Conservation (phyloP, 2,888 invertebrate genomes). For the Phortica magna region DNA sequence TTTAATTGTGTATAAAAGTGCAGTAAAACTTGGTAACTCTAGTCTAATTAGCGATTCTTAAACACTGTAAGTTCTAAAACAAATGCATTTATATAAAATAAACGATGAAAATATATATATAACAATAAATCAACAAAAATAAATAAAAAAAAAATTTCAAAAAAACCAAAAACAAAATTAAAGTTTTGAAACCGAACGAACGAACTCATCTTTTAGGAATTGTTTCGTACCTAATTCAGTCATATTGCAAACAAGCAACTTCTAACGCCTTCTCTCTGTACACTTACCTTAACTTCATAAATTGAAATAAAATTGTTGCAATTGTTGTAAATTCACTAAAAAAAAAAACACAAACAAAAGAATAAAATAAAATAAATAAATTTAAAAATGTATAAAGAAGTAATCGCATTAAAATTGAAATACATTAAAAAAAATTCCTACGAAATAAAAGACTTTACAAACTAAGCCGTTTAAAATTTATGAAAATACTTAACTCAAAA, state of each 20-base stretch:
- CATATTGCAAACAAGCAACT: background rate
- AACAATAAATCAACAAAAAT: slow-evolving; percentile 50
- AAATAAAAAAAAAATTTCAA: slow-evolving; percentile 42
- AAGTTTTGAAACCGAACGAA: slow-evolving; percentile 44
- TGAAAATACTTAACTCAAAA: slow-evolving; percentile 42
- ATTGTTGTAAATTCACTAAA: slow-evolving; percentile 39
- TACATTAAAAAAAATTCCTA: slow-evolving; percentile 69
- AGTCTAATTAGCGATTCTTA: slow-evolving; percentile 23
- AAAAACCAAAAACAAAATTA: too few species aligned
- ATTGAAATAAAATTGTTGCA: slow-evolving; percentile 39
- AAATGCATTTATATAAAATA: slow-evolving; percentile 69
- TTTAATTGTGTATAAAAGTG: slow-evolving; percentile 31
- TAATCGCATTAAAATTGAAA: slow-evolving; percentile 53
- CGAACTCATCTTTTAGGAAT: slow-evolving; percentile 62
- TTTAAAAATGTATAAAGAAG: slow-evolving; percentile 14
- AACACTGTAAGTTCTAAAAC: slow-evolving; percentile 70
- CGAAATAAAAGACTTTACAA: slow-evolving; percentile 77
- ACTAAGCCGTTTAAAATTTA: slow-evolving; percentile 61
- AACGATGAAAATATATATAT: slow-evolving; percentile 58
- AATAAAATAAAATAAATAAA: slow-evolving; percentile 55
- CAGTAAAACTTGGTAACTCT: slow-evolving; percentile 11
- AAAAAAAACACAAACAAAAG: slow-evolving; percentile 54
- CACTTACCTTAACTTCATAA: slow-evolving; percentile 24
- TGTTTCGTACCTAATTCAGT: slow-evolving; percentile 41
- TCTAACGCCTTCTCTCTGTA: slow-evolving; percentile 36